These are phyloP conservation scores for Canis aureus DNA, from an alignment of 2,113 vertebrate species.

Conservation along the genomic window DNA sequence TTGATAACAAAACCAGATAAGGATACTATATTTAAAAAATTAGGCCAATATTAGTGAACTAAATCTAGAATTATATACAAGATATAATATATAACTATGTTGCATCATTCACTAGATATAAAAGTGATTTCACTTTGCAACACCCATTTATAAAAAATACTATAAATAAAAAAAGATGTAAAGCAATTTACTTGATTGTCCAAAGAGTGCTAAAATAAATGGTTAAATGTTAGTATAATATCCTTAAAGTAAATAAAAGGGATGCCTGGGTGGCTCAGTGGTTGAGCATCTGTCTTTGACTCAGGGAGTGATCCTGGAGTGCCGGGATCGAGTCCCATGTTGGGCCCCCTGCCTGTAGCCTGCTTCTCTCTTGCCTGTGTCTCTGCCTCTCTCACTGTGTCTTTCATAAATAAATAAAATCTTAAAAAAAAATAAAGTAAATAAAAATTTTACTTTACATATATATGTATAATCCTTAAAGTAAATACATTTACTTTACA, in stretches of 20 bases:
- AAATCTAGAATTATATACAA: neutral
- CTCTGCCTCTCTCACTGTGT: too few species aligned
- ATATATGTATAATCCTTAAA: neutral
- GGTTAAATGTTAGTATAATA: neutral
- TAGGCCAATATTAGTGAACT: neutral
- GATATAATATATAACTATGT: neutral
- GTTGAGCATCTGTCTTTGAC: too few species aligned
- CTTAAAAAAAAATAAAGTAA: too few species aligned
- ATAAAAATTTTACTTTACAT: too few species aligned
- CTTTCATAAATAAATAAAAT: too few species aligned
- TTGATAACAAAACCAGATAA: neutral
- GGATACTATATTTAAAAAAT: neutral
- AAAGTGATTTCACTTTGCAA: neutral
- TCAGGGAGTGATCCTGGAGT: too few species aligned
- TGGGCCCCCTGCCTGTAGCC: too few species aligned
- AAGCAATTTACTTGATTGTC: fast-evolving
- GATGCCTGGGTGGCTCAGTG: too few species aligned
- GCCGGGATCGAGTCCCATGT: too few species aligned
- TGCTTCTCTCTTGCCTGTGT: too few species aligned
- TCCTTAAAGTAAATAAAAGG: too few species aligned
- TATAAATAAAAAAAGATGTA: neutral
- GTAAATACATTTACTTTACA: neutral
- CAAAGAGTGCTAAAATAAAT: neutral
- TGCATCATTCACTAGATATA: neutral
- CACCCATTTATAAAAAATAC: neutral